Evolutionary conservation across 2,888 invertebrate genomes (phyloP).

Genomic region (Palloptera scutellata): DNA sequence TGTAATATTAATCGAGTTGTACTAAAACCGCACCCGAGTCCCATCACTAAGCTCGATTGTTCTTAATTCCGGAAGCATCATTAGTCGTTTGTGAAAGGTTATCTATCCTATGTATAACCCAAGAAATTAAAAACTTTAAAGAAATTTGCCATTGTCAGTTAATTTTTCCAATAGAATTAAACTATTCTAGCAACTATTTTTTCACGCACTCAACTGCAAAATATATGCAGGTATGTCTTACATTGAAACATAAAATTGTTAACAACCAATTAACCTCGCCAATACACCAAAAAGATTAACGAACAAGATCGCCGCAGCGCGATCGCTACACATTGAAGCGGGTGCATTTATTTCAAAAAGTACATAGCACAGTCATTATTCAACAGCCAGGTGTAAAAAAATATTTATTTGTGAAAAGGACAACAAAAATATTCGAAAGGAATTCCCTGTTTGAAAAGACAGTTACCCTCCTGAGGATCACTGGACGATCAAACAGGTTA

Average conservation of each 20-base stretch:
- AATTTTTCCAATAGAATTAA: no score
- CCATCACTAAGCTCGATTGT: no score
- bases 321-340: constrained; percentile 10
- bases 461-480: neutral
- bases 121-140: neutral
- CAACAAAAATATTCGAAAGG: constrained; percentile 2
- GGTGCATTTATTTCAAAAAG: constrained; percentile 5
- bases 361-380: constrained; percentile 12
- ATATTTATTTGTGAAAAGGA: constrained; percentile 10
- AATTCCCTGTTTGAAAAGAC: constrained; percentile 12
- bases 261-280: constrained; percentile 56
- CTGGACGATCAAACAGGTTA: constrained; percentile 14
- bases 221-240: neutral
- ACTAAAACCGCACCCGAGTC: no score
- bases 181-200: no score
- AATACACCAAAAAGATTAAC: constrained; percentile 59
- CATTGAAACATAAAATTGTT: constrained; percentile 20
- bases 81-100: no score
- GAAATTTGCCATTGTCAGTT: neutral
- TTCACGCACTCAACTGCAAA: neutral
- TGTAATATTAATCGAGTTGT: no score
- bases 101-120: no score
- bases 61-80: no score
- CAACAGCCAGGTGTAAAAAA: constrained; percentile 32
- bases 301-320: constrained; percentile 49